Base-by-base conservation (phyloP, 2,888 invertebrate genomes). In the Amorpha juglandis region DNA sequence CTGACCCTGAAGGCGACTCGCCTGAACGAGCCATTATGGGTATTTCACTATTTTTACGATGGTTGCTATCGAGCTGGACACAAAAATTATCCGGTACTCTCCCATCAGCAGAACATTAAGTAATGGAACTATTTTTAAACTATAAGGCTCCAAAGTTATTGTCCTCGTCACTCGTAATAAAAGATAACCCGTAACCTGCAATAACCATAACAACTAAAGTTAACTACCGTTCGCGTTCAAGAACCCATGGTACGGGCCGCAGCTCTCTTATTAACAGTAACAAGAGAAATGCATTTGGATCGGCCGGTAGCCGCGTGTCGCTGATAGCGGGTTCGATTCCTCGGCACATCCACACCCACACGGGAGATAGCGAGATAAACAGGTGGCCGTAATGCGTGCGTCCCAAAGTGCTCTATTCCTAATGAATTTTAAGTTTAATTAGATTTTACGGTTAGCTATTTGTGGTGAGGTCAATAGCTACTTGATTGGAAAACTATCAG, bases 201-300 rank as follows among this genome's bases (percentile, higher is more conserved):
- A 58, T 58, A 66, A 69, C 67, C 70, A 72, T 58, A 42, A 55
- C 38, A 38, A 42, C 58, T 58, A 42, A 77, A 74, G 71, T 76
- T 74, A 74, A 73, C 76, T 75, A 74, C 74, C 79, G 70, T 72
- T 73, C 72, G 68, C 74, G 73, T 16, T 58, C 35, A n/a, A 63
- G 58, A 63, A 63, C 38, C 19, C 35, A 35, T 58, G 50, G 68
- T 63, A 55, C 33, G 16, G 16, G 48, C 35, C 51, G 2, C 62
- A 12, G 62, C 51, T 64, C 76, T 73, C 89, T 86, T 88, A 88
- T 88, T 89, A 86, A 86, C 80, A 75, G 81, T 77, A 84, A 92
- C 92, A 92, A 86, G 91, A 86, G 89, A 92, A 92, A 90, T 83
- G 87, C 92, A 92, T 92, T 91, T 91, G 87, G 82, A 79, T 71